phyloP scores from a whole-genome alignment of 2,113 vertebrate genomes.

The Phalacrocorax pelagicus region DNA sequence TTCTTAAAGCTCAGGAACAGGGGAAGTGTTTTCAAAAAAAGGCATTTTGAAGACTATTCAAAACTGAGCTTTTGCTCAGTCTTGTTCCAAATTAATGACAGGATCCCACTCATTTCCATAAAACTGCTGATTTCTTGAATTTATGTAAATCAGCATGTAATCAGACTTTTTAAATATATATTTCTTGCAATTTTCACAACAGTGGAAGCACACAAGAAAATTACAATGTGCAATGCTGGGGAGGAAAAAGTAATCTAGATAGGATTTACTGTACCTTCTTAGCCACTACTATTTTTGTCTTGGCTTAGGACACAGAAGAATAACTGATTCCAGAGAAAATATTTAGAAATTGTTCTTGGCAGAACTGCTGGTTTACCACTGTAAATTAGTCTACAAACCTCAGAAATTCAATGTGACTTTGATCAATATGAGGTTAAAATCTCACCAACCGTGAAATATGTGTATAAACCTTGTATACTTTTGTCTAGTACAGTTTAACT shows the following conservation, averaged over 20 bases:
- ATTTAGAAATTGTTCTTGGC: not conserved
- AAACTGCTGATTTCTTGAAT: not conserved
- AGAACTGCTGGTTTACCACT: not conserved
- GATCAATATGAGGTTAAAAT: not conserved
- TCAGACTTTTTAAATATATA: not conserved
- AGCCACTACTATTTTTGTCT: not conserved
- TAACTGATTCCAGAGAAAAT: slow-evolving; percentile 7
- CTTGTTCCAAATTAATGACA: not conserved
- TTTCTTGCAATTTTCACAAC: not conserved
- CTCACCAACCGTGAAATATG: not conserved
- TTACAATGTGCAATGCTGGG: not conserved
- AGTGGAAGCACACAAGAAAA: not conserved
- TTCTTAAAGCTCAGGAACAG: not conserved
- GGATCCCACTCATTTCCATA: not conserved
- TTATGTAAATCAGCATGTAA: not conserved
- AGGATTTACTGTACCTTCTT: not conserved
- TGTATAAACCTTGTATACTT: not conserved
- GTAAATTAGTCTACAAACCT: not conserved
- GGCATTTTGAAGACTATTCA: not conserved
- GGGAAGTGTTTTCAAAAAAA: not conserved
- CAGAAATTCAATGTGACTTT: not conserved
- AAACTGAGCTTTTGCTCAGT: not conserved
- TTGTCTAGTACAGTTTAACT: not conserved
- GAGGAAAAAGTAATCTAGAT: not conserved
- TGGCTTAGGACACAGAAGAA: not conserved